Percentiles rank a stretch among this genome's conserved stretches.
Conservation (phyloP, 2,888 invertebrate genomes). For the Dusona sp. region DNA sequence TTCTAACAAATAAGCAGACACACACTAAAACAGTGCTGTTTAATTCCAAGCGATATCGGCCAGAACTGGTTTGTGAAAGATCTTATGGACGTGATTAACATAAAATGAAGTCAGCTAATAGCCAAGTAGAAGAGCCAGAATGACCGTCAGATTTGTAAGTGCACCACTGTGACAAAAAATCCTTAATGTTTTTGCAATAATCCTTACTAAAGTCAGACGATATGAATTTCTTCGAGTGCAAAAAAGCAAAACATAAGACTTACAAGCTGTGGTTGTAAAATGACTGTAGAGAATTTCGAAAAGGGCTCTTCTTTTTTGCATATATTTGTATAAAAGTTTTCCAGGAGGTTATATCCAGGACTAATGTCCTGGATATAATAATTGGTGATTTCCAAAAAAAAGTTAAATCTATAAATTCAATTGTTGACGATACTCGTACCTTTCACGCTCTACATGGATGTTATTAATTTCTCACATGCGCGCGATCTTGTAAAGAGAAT, state of each 20-base stretch:
- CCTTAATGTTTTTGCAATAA: slow-evolving; percentile 11
- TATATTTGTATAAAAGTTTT: too few relatives aligned
- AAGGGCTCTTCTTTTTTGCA: neutral
- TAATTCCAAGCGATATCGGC: slow-evolving; percentile 3
- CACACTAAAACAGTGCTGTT: neutral
- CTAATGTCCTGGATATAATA: too few relatives aligned
- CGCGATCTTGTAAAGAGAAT: neutral
- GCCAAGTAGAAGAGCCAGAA: neutral
- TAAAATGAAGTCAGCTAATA: slow-evolving; percentile 11
- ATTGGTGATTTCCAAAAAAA: neutral
- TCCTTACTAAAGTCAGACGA: neutral
- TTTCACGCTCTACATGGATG: neutral
- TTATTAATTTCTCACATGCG: neutral
- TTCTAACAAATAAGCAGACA: neutral
- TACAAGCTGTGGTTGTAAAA: neutral
- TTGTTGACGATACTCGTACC: neutral
- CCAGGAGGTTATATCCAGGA: too few relatives aligned
- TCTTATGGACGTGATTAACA: slow-evolving; percentile 9
- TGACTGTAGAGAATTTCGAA: neutral
- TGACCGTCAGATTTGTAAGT: slow-evolving; percentile 4
- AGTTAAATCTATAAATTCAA: neutral
- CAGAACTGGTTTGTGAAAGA: slow-evolving; percentile 22
- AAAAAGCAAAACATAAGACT: neutral
- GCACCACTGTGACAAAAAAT: neutral
- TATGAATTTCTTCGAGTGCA: slow-evolving; percentile 8